Conservation (phyloP, 2,888 invertebrate species). For the Drosophila flavopinicola region DNA sequence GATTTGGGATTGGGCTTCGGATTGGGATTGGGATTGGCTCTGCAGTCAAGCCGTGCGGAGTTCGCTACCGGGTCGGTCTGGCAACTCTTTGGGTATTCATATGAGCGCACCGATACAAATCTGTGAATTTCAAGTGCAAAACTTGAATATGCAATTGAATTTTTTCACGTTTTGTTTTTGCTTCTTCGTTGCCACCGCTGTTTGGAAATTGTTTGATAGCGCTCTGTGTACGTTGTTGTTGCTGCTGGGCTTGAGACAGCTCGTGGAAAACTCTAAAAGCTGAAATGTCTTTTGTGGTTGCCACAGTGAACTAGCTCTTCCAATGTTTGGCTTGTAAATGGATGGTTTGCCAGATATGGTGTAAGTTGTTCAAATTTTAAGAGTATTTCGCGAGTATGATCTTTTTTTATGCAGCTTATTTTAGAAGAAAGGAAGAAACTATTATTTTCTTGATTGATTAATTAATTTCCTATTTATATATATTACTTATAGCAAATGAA, state of each 20-base stretch:
- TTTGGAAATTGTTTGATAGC: conserved; percentile 37
- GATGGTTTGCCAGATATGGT: too few species aligned
- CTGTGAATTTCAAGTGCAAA: conserved; percentile 80
- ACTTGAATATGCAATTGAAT: conserved; percentile 79
- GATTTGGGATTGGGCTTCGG: too few species aligned
- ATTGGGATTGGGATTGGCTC: too few species aligned
- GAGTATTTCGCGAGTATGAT: too few species aligned
- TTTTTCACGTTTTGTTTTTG: conserved; percentile 49
- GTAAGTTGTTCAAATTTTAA: too few species aligned
- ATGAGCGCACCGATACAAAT: conserved; percentile 75
- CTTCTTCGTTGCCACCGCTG: conserved; percentile 23
- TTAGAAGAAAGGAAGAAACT: too few species aligned
- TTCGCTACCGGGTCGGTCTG: conserved; percentile 28
- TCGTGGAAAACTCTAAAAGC: conserved; percentile 15
- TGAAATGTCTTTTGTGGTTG: conserved; percentile 9
- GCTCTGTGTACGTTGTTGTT: too few species aligned
- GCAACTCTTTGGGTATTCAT: conserved; percentile 68
- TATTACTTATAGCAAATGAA: too few species aligned
- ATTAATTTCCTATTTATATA: too few species aligned
- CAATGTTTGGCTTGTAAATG: neutral
- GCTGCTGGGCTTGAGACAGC: conserved; percentile 11
- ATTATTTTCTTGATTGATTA: too few species aligned
- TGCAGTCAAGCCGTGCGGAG: conserved; percentile 11
- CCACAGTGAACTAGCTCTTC: conserved; percentile 33
- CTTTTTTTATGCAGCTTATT: too few species aligned